Evolutionary conservation across 2,113 vertebrate genomes (phyloP).

Genomic region (Piprites chloris): DNA sequence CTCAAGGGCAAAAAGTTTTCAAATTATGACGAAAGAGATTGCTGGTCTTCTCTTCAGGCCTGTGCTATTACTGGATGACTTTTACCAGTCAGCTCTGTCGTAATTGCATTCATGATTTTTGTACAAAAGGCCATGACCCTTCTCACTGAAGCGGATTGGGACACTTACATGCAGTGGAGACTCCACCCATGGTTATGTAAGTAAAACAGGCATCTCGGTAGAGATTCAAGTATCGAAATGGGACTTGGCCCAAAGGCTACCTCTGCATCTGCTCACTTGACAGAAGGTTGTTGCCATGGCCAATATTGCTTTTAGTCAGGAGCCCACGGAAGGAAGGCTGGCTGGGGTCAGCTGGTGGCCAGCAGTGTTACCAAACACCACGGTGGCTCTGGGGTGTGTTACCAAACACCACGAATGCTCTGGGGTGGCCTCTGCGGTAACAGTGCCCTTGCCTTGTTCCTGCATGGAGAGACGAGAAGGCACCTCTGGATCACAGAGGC

Average conservation of each 20-base stretch:
- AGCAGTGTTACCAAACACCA: fast-evolving
- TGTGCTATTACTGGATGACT: not conserved
- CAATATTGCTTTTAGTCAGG: not conserved
- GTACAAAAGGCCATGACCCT: conserved; percentile 6
- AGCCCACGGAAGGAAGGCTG: not conserved
- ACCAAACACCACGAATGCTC: fast-evolving
- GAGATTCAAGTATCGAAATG: not conserved
- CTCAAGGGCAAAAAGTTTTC: conserved; percentile 7
- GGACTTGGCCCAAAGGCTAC: not conserved
- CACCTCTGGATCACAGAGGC: too few relatives aligned
- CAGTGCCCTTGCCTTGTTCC: fast-evolving
- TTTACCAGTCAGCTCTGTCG: not conserved
- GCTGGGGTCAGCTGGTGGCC: not conserved
- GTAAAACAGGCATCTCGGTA: not conserved
- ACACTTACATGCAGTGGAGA: not conserved
- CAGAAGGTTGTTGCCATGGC: not conserved
- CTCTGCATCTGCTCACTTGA: not conserved
- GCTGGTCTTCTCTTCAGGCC: not conserved
- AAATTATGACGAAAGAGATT: not conserved
- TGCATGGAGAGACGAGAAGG: too few relatives aligned
- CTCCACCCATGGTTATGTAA: not conserved
- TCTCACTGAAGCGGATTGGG: not conserved
- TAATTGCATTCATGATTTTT: not conserved
- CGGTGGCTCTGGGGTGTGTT: not conserved
- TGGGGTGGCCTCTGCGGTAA: not conserved